Evolutionary conservation across 2,888 invertebrate species (phyloP).

Genomic region (Chloromyia formosa): DNA sequence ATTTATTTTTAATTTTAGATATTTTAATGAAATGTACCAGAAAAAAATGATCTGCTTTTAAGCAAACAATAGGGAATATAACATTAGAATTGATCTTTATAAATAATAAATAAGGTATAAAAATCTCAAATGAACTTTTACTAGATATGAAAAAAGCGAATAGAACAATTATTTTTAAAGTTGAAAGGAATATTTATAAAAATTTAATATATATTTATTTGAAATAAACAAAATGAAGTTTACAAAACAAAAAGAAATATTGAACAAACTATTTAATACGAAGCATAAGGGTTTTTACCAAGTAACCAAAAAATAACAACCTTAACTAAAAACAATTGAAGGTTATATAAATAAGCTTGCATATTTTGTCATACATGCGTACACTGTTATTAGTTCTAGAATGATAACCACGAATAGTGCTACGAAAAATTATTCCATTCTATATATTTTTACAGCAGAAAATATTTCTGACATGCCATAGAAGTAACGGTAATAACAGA

Average conservation of each 20-base stretch:
- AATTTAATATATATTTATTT: slow-evolving; percentile 31
- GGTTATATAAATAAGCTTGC: slow-evolving; percentile 3
- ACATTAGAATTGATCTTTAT: slow-evolving; percentile 44
- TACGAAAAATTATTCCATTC: not conserved
- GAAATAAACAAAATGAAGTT: slow-evolving; percentile 20
- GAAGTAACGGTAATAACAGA: slow-evolving; percentile 12
- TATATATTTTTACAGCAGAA: slow-evolving; percentile 23
- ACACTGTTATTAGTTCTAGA: slow-evolving; percentile 7
- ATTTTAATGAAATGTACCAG: slow-evolving; percentile 30
- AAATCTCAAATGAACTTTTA: slow-evolving; percentile 21
- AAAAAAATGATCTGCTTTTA: slow-evolving; percentile 52
- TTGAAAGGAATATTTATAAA: slow-evolving; percentile 28
- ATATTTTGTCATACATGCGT: slow-evolving; percentile 28
- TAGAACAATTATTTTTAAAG: slow-evolving; percentile 40
- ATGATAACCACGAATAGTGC: slow-evolving; percentile 8
- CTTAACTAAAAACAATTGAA: slow-evolving; percentile 4
- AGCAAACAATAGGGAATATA: slow-evolving; percentile 50
- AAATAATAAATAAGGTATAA: slow-evolving; percentile 36
- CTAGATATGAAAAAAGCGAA: slow-evolving; percentile 32
- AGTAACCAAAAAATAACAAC: not conserved
- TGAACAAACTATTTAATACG: slow-evolving; percentile 14
- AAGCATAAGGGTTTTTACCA: not conserved
- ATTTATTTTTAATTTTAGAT: slow-evolving; percentile 11
- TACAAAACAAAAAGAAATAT: not conserved
- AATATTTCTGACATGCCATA: slow-evolving; percentile 18